Evolutionary conservation across 1,140 invertebrate genomes (phyloP).

Genomic region (Drosophila bocqueti): DNA sequence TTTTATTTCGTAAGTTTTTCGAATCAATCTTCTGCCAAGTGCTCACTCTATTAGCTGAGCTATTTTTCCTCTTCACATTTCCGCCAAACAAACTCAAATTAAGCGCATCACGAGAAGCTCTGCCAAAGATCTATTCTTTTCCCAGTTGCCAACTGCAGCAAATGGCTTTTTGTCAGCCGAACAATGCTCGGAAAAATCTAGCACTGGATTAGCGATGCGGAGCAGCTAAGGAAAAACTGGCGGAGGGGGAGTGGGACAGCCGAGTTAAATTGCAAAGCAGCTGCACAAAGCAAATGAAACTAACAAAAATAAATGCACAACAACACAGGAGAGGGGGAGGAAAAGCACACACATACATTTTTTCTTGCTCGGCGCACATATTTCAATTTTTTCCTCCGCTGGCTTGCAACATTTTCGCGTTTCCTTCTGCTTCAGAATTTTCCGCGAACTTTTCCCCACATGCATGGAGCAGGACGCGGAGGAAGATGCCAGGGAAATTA

Average conservation of each 20-base stretch:
- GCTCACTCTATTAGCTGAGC: not conserved
- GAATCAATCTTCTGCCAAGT: constrained; percentile 5
- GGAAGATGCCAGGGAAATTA: constrained; percentile 50
- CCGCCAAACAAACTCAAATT: constrained; percentile 69
- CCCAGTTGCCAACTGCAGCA: constrained; percentile 56
- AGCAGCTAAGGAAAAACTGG: constrained; percentile 31
- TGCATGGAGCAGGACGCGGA: not conserved
- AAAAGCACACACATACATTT: constrained; percentile 19
- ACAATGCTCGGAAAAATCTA: constrained; percentile 70
- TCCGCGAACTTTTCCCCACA: constrained; percentile 48
- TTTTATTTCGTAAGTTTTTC: not conserved
- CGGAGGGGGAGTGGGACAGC: not conserved
- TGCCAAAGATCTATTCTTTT: constrained; percentile 36
- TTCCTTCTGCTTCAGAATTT: constrained; percentile 51
- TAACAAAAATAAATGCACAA: constrained; percentile 71
- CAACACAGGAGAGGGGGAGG: constrained; percentile 13
- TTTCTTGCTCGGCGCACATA: constrained; percentile 50
- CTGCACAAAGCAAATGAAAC: constrained; percentile 74
- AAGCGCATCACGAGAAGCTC: constrained; percentile 54
- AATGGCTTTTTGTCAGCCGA: constrained; percentile 55
- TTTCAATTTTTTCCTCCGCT: constrained; percentile 58
- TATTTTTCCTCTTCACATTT: constrained; percentile 52
- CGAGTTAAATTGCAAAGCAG: constrained; percentile 57
- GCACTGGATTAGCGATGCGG: constrained; percentile 70
- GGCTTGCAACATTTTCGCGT: constrained; percentile 47